phyloP scores from a whole-genome alignment of 2,113 vertebrate species.

The Setophaga kirtlandii region DNA sequence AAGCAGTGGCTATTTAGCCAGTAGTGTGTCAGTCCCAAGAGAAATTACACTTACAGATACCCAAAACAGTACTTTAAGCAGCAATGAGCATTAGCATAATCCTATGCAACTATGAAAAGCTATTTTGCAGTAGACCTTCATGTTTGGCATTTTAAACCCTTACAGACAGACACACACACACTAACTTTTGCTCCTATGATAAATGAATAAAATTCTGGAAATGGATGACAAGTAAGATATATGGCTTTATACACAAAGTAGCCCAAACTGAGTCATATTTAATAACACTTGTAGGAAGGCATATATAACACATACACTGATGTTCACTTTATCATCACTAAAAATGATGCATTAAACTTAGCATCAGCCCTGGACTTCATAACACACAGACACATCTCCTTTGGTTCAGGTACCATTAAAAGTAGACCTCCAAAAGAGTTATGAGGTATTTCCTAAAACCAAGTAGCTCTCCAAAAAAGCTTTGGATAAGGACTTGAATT shows the following conservation, averaged over 20 bases:
- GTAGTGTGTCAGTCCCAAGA: not conserved
- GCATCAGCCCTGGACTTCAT: not conserved
- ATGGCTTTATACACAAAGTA: not conserved
- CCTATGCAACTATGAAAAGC: not conserved
- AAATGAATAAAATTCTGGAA: not conserved
- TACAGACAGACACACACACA: not conserved
- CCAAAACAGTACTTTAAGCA: not conserved
- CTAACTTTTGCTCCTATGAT: not conserved
- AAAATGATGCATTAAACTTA: not conserved
- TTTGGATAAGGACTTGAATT: not conserved
- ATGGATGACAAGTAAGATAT: not conserved
- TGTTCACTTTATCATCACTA: not conserved
- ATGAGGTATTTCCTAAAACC: not conserved
- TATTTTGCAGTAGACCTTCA: not conserved
- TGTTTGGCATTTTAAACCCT: not conserved
- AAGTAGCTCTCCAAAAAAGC: not conserved
- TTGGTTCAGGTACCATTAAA: not conserved
- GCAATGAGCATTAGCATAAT: not conserved
- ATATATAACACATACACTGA: not conserved
- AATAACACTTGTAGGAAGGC: not conserved
- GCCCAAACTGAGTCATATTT: not conserved
- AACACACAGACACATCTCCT: not conserved
- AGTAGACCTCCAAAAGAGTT: not conserved
- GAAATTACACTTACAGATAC: not conserved
- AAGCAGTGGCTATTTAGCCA: not conserved